phyloP scores from a whole-genome alignment of 92 coral and sea anemone species.

The Blastomussa wellsi region DNA sequence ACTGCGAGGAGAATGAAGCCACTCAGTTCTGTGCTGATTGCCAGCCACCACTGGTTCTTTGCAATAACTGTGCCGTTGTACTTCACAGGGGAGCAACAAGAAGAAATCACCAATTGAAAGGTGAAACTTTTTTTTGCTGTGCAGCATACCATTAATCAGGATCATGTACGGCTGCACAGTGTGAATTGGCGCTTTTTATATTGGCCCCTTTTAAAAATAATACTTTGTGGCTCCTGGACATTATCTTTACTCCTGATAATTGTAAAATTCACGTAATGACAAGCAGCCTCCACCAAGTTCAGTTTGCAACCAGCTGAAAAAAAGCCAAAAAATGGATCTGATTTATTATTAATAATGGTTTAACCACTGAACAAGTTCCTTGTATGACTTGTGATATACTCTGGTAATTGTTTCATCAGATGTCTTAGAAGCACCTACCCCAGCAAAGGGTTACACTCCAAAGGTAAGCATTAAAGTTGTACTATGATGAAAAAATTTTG shows the following conservation, averaged over 20 bases:
- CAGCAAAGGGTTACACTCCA: conserved; percentile 41
- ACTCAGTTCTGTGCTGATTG: conserved; percentile 63
- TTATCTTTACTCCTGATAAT: too few relatives aligned
- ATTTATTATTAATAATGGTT: too few relatives aligned
- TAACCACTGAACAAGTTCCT: too few relatives aligned
- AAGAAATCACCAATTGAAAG: conserved; percentile 65
- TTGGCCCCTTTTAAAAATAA: not conserved
- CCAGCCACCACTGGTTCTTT: conserved; percentile 64
- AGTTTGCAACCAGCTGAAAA: not conserved
- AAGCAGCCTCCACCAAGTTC: not conserved
- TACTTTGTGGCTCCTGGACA: not conserved
- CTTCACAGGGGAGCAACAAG: conserved; percentile 68
- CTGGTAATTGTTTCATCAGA: conserved; percentile 12
- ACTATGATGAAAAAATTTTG: too few relatives aligned
- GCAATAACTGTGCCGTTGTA: conserved; percentile 60
- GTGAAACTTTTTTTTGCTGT: conserved; percentile 5
- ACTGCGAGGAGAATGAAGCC: conserved; percentile 66
- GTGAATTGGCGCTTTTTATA: too few relatives aligned
- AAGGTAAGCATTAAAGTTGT: conserved; percentile 20
- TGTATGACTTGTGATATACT: too few relatives aligned
- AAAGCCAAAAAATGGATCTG: not conserved
- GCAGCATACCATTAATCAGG: not conserved
- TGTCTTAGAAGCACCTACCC: conserved; percentile 58
- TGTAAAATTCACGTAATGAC: too few relatives aligned
- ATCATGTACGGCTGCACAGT: too few relatives aligned